These are phyloP conservation scores for Rhabdophis nuchalis DNA, from an alignment of 2,797 vertebrate species.

Conservation along the genomic window DNA sequence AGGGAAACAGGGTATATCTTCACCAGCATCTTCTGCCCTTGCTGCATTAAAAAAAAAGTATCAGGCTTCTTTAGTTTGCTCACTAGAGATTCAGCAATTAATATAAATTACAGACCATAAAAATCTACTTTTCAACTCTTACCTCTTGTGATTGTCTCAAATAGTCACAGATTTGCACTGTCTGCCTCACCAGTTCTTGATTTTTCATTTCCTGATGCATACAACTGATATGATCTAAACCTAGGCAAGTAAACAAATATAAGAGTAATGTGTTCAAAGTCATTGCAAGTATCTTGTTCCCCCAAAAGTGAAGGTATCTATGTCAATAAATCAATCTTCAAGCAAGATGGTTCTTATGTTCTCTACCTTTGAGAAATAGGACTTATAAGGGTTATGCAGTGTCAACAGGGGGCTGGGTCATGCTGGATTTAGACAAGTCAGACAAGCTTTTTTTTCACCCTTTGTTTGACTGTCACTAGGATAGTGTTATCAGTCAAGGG, in stretches of 20 bases:
- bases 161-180: conserved; percentile 61
- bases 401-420: not conserved
- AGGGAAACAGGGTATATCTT: not conserved
- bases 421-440: not conserved
- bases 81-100: not conserved
- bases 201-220: conserved; percentile 72
- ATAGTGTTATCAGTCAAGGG: not conserved
- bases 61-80: not conserved
- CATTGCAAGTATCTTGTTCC: not conserved
- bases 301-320: not conserved
- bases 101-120: not conserved
- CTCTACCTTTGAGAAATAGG: not conserved
- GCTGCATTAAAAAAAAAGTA: conserved; percentile 8
- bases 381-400: not conserved
- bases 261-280: conserved; percentile 3
- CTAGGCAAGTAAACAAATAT: conserved; percentile 64
- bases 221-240: conserved; percentile 73
- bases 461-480: not conserved
- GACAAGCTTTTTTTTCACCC: no score
- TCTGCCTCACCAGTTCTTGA: conserved; percentile 47
- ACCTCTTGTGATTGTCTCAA: conserved; percentile 76
- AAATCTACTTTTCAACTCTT: conserved; percentile 34
- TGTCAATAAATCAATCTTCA: conserved; percentile 21
- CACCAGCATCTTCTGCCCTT: rapidly evolving
- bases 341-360: not conserved